A percentile compares a stretch with the other conserved stretches of the same genome.
Conservation (phyloP, 1,140 invertebrate genomes). For the Danaus plexippus region DNA sequence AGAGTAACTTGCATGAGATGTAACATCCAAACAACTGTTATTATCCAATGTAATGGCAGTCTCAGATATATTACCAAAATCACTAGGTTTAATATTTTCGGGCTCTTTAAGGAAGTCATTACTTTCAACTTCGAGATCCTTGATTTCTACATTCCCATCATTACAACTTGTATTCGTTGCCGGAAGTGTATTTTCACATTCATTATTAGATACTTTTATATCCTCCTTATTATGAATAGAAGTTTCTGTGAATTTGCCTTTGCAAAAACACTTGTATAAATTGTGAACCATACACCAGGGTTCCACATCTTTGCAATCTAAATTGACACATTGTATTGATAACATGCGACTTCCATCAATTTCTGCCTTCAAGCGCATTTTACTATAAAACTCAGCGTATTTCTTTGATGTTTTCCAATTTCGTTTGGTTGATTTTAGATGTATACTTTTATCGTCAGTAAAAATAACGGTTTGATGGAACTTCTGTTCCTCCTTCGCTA, state of each 20-base stretch:
- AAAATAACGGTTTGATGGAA: slow-evolving; percentile 61
- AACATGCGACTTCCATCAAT: slow-evolving; percentile 23
- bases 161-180: slow-evolving; percentile 1
- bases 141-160: slow-evolving; percentile 1
- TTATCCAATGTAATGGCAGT: too few species aligned
- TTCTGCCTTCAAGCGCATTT: slow-evolving; percentile 36
- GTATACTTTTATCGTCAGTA: slow-evolving; percentile 49
- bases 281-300: slow-evolving; percentile 63
- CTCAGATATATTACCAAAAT: too few species aligned
- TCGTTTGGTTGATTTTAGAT: slow-evolving; percentile 47
- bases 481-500: slow-evolving; percentile 62
- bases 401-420: slow-evolving; percentile 52
- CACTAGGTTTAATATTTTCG: too few species aligned
- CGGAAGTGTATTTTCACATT: too few species aligned
- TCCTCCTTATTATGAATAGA: slow-evolving; percentile 1
- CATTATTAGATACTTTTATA: neutral
- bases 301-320: slow-evolving; percentile 49
- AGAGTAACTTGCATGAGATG: neutral
- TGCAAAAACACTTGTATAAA: slow-evolving; percentile 65
- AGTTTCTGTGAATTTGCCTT: slow-evolving; percentile 46
- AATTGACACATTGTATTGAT: slow-evolving; percentile 29
- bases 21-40: too few species aligned
- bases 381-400: slow-evolving; percentile 52
- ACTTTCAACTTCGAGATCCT: neutral
- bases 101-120: neutral